Base-by-base conservation (phyloP, 2,113 vertebrate genomes). In the Osmerus mordax region DNA sequence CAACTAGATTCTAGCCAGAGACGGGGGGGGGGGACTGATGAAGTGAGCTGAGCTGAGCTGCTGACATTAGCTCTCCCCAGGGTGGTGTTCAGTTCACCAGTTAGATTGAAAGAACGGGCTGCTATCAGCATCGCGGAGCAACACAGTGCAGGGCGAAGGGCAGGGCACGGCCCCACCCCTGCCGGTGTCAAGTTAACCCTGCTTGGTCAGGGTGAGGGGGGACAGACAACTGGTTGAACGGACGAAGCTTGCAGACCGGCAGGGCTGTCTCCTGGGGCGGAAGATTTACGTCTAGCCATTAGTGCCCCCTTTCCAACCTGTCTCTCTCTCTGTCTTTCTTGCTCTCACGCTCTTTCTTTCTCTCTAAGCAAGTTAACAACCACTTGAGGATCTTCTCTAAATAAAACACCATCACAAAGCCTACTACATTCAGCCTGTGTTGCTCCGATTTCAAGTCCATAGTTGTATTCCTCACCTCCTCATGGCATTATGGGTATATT, bases 1-100 rank as follows among this genome's bases (percentile, higher is more conserved):
- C 82, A 47, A 12, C 87, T 86, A 82, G 81, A 86, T 88, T 75
- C 72, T 25, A 62, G 32, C 52, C 60, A 78, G 55, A 47, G 9
- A 47, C 41, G 62, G 58, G 73, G 67, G 70, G 69, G 21, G 63
- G 59, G 70, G 29, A 71, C 75, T 83, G 88, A 87, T 81, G 76
- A 88, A 83, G 70, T 73, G 78, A 82, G 71, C 67, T 74, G 74
- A 75, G 75, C 76, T 72, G 73, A 73, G 70, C 66, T 82, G 74
- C 67, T 86, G 81, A 87, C 82, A 80, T 67, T 77, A 63, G 71
- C 64, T 16, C 61, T 74, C 73, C 84, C 82, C 80, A 29, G 73
- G 75, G 72, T 59, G 78, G 65, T 83, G 68, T 71, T 58, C 61
- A 66, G 53, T 77, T 81, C 74, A 61, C 69, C 67, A 74, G 28